Evolutionary conservation across 2,888 invertebrate species (phyloP).

Genomic region (Drosophila meridionalis): DNA sequence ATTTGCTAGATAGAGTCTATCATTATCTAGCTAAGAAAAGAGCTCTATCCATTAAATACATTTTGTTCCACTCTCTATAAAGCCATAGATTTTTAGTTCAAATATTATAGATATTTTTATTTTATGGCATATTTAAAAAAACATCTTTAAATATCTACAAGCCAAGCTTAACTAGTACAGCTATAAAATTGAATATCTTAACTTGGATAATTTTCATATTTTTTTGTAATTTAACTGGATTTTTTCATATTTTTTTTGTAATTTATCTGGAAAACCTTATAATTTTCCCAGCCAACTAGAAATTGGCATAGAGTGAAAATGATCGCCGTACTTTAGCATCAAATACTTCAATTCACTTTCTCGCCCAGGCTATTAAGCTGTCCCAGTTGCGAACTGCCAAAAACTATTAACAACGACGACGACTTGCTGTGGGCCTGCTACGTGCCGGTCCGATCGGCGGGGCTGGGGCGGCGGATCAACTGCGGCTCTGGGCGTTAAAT

Average conservation of each 20-base stretch:
- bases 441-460: conserved; percentile 29
- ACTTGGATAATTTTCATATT: not conserved
- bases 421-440: conserved; percentile 16
- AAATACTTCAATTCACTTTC: conserved; percentile 36
- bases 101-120: no score
- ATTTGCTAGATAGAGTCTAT: no score
- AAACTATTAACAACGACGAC: conserved; percentile 22
- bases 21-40: no score
- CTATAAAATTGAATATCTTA: not conserved
- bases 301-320: conserved; percentile 37
- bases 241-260: not conserved
- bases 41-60: not conserved
- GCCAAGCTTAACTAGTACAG: not conserved
- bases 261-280: not conserved
- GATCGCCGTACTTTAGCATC: conserved; percentile 1
- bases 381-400: conserved; percentile 24
- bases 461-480: conserved; percentile 8
- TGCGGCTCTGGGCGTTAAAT: conserved; percentile 62
- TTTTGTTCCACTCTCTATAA: not conserved
- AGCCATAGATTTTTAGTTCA: not conserved
- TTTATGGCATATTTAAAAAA: not conserved
- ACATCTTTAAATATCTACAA: not conserved
- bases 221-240: not conserved
- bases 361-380: conserved; percentile 29
- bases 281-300: not conserved